A percentile compares a stretch with the other conserved stretches of the same genome.
phyloP scores from a whole-genome alignment of 1,140 invertebrate species.

The Manduca sexta region DNA sequence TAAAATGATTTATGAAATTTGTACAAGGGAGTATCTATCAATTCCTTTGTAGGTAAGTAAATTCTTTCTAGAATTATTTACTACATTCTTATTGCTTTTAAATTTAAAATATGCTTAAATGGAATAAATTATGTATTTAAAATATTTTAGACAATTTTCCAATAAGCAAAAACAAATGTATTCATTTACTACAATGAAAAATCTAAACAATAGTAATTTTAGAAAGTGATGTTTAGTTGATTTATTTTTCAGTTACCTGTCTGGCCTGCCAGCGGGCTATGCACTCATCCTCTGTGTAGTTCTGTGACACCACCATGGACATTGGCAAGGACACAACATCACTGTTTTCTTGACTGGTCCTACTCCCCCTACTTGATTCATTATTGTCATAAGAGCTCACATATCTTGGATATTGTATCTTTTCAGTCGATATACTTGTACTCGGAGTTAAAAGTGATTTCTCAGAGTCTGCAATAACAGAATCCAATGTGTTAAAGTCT shows the following conservation, averaged over 20 bases:
- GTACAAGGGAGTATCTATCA: too few relatives aligned
- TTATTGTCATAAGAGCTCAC: slow-evolving; percentile 39
- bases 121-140: neutral
- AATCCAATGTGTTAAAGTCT: slow-evolving; percentile 60
- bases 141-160: too few relatives aligned
- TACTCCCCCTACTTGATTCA: slow-evolving; percentile 15
- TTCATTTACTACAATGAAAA: too few relatives aligned
- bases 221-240: neutral
- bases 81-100: neutral
- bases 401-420: slow-evolving; percentile 49
- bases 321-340: slow-evolving; percentile 16
- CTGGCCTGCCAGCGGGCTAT: slow-evolving; percentile 79
- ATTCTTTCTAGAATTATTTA: too few relatives aligned
- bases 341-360: slow-evolving; percentile 16
- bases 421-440: slow-evolving; percentile 34
- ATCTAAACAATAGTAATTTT: neutral
- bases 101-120: too few relatives aligned
- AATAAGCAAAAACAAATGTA: too few relatives aligned
- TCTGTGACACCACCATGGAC: slow-evolving; percentile 34
- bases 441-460: slow-evolving; percentile 33
- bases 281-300: slow-evolving; percentile 68
- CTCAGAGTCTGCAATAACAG: slow-evolving; percentile 42
- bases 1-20: too few relatives aligned
- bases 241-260: slow-evolving; percentile 70
- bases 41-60: too few relatives aligned